Evolutionary conservation across 2,797 vertebrate genomes (phyloP), one percentile per base, ranked within the genome.

Genomic region (Sphaeramia orbicularis): DNA sequence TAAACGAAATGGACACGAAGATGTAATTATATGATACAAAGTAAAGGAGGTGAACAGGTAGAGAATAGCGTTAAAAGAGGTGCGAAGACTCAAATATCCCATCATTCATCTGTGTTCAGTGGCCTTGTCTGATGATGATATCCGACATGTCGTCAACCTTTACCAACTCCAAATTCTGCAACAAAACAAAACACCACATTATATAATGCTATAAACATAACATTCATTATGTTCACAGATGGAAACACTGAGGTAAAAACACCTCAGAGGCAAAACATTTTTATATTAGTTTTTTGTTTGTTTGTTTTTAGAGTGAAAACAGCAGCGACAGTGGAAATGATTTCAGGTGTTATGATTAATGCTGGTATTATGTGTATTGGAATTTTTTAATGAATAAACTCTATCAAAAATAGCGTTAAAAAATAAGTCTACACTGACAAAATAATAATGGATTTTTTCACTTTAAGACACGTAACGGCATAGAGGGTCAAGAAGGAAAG

Each of bases 101-200:
- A 27, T 43, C 2, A 19, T 18, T 56, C 5, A 18, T 30, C 14
- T 44, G 30, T 53, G 40, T 48, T 96, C 78, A 95, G 7, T 77
- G 66, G 16, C 75, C 95, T 85, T 95, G 96, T 71, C 63, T 92
- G 89, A 99, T 96, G 19, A 96, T 70, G 63, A 99, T 87, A 37
- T 99, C 98, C 0, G 96, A 95, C 84, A 99, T 95, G 86, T 97
- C 96, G 24, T 96, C 91, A 5, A 93, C 93, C 73, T 94, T 94
- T 81, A 96, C 89, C 68, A 99, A 91, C 83, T 89, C 93, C 91
- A 99, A 87, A 61, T 97, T 98, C 98, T 99, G 89, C 41, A 66
- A 27, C 41, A 66, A 27, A 67, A 56, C 12, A 32, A 16, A 71
- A 36, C 42, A 18, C 40, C 4, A 77, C 2, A 32, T 41, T 52